Percentiles rank a stretch among this genome's conserved stretches.
phyloP scores from a whole-genome alignment of 2,888 invertebrate species.

The Pinctada fucata region DNA sequence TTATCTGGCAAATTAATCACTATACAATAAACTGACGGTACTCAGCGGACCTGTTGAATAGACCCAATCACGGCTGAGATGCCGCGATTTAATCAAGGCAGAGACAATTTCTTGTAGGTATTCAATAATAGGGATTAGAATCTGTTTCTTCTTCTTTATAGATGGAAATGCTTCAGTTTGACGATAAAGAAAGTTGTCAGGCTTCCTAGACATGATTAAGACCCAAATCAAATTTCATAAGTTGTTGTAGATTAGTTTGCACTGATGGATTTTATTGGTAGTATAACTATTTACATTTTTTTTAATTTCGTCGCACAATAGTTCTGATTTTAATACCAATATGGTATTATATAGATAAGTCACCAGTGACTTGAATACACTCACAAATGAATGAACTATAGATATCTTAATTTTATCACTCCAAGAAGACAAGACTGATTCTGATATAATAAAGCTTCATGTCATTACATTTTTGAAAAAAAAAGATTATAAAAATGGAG shows the following conservation, averaged over 20 bases:
- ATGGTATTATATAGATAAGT: no score
- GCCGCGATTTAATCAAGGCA: background rate
- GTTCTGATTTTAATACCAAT: no score
- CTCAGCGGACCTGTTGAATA: constrained; percentile 28
- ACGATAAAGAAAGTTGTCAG: background rate
- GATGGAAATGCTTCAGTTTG: background rate
- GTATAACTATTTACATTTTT: no score
- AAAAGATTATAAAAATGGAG: no score
- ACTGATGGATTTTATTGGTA: no score
- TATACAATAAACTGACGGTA: constrained; percentile 15
- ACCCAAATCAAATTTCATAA: background rate
- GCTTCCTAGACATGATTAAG: background rate
- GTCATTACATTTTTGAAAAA: no score
- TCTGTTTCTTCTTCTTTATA: background rate
- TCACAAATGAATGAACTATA: no score
- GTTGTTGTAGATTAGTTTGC: background rate
- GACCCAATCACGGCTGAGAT: constrained; percentile 13
- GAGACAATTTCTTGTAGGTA: background rate
- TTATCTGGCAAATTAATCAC: constrained; percentile 27
- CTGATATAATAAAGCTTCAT: no score
- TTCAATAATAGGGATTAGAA: background rate
- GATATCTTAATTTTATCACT: no score
- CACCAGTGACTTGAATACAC: no score
- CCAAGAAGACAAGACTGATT: no score
- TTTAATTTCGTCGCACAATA: no score